Percentiles rank a stretch among this genome's conserved stretches.
Evolutionary conservation across 2,888 invertebrate species (phyloP).

Genomic region (Cyclophora punctaria): DNA sequence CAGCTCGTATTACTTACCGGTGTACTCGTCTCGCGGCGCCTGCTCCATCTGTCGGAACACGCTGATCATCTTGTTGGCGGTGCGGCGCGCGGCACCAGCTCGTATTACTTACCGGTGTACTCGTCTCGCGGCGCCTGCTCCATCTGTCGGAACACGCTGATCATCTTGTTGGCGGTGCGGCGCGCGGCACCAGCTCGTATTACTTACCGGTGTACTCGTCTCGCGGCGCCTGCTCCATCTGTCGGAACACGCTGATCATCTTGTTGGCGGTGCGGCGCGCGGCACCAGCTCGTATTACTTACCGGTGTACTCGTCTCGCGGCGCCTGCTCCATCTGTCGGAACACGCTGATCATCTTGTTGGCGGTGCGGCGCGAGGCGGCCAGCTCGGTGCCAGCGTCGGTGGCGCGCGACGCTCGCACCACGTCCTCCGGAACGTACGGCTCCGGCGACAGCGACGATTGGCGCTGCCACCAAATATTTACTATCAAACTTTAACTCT

Average conservation of each 20-base stretch:
- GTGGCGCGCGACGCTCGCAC: conserved; percentile 76
- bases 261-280: no score
- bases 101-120: no score
- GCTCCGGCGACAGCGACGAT: conserved; percentile 81
- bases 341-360: conserved; percentile 92
- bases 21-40: no score
- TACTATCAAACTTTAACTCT: not conserved
- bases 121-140: conserved; percentile 77
- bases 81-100: no score
- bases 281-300: no score
- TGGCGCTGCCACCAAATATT: conserved; percentile 33
- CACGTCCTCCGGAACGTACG: conserved; percentile 83
- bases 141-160: conserved; percentile 91
- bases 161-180: conserved; percentile 90
- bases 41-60: no score
- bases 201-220: no score
- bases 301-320: no score
- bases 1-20: no score
- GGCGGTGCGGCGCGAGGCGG: conserved; percentile 81
- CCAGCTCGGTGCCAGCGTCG: conserved; percentile 53
- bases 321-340: conserved; percentile 86
- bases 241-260: no score
- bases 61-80: no score
- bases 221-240: no score
- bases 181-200: conserved; percentile 54